phyloP scores from a whole-genome alignment of 2,113 vertebrate species.

The Chionodraco myersi region DNA sequence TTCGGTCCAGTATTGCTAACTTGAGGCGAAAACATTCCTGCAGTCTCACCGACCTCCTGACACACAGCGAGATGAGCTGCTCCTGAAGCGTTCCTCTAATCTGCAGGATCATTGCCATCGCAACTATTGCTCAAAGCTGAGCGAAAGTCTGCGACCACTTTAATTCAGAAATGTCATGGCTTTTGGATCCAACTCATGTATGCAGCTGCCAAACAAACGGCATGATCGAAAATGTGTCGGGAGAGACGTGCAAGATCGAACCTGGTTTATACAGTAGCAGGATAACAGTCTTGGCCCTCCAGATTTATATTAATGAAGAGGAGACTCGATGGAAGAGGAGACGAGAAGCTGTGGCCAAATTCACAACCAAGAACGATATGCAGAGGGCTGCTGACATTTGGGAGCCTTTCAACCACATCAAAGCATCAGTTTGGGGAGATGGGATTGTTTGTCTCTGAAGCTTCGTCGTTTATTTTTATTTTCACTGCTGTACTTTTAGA shows the following conservation, averaged over 20 bases:
- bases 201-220: constrained; percentile 11
- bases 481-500: constrained; percentile 27
- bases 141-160: constrained; percentile 9
- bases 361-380: constrained; percentile 25
- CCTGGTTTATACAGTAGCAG: constrained; percentile 7
- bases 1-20: not conserved
- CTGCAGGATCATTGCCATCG: constrained; percentile 29
- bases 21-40: not conserved
- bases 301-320: constrained; percentile 20
- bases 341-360: constrained; percentile 39
- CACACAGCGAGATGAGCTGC: not conserved
- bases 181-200: not conserved
- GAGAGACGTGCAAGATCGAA: constrained; percentile 8
- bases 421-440: constrained; percentile 53
- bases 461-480: constrained; percentile 43
- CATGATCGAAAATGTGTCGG: not conserved
- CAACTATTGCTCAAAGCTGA: not conserved
- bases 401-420: constrained; percentile 59
- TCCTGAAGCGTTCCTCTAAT: constrained; percentile 14
- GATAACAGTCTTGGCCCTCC: constrained; percentile 3
- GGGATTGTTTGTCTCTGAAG: constrained; percentile 47
- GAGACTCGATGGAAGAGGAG: constrained; percentile 17
- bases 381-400: constrained; percentile 42
- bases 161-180: constrained; percentile 11
- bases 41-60: constrained; percentile 1